phyloP scores from a whole-genome alignment of 1,140 invertebrate genomes.

The Uloborus diversus region DNA sequence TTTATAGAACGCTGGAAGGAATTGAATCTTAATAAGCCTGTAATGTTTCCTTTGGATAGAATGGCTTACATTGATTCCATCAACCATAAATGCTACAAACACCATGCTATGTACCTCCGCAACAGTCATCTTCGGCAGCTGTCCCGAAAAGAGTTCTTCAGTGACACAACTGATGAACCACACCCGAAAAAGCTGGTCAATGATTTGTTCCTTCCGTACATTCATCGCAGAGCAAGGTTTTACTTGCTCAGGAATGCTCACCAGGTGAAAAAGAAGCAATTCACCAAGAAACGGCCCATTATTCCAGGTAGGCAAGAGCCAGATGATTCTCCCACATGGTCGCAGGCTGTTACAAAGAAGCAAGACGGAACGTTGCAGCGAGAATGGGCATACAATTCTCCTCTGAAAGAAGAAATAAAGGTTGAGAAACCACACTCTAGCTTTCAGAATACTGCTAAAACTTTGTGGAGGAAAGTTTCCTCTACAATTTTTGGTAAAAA shows the following conservation, averaged over 20 bases:
- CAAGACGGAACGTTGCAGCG: too few relatives aligned
- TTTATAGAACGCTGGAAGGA: conserved; percentile 11
- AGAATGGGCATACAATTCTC: too few relatives aligned
- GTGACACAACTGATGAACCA: background rate
- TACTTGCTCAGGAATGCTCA: background rate
- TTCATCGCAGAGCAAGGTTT: background rate
- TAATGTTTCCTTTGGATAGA: conserved; percentile 4
- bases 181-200: background rate
- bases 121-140: background rate
- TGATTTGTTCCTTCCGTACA: background rate
- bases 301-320: too few relatives aligned
- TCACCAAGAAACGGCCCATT: too few relatives aligned
- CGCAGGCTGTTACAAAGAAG: too few relatives aligned
- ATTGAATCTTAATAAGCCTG: background rate
- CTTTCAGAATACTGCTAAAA: too few relatives aligned
- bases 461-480: too few relatives aligned
- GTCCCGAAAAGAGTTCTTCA: background rate
- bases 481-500: too few relatives aligned
- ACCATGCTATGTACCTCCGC: background rate
- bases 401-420: too few relatives aligned
- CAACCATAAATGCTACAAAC: background rate
- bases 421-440: too few relatives aligned
- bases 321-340: too few relatives aligned
- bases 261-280: background rate
- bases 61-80: background rate